Conservation (phyloP, 2,113 vertebrate genomes). For the Nycticryphes semicollaris region DNA sequence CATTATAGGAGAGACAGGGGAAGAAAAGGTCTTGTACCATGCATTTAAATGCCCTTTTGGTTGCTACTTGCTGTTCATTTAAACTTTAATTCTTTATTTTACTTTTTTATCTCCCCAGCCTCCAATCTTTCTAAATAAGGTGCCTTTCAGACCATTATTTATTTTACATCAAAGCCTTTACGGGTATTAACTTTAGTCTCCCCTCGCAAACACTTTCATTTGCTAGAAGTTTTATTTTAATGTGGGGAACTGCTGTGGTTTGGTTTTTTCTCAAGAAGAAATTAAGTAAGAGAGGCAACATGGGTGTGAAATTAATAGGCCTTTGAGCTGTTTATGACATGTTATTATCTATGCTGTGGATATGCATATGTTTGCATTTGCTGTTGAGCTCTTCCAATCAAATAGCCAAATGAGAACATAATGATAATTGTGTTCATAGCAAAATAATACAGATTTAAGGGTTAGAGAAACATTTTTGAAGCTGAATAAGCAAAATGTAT, state of each 20-base stretch:
- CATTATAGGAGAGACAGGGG: slow-evolving; percentile 27
- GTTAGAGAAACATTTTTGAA: not conserved
- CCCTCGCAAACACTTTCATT: not conserved
- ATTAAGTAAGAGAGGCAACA: not conserved
- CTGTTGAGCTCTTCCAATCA: not conserved
- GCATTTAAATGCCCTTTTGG: not conserved
- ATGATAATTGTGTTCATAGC: not conserved
- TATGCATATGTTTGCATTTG: not conserved
- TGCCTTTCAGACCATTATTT: not conserved
- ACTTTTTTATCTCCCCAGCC: not conserved
- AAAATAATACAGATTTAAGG: not conserved
- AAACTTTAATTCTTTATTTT: not conserved
- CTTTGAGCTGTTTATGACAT: not conserved
- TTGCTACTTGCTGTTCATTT: not conserved
- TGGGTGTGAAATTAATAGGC: not conserved
- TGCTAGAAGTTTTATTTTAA: not conserved
- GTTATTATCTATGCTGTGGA: not conserved
- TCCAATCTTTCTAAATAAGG: not conserved
- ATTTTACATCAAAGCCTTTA: not conserved
- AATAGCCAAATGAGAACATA: not conserved
- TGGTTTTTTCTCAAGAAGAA: not conserved
- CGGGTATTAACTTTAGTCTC: not conserved
- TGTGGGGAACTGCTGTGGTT: not conserved
- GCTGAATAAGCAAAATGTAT: not conserved
- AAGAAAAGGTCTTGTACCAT: slow-evolving; percentile 4